Conservation (phyloP, 1,140 invertebrate species). For the Drosophila chauvacae region DNA sequence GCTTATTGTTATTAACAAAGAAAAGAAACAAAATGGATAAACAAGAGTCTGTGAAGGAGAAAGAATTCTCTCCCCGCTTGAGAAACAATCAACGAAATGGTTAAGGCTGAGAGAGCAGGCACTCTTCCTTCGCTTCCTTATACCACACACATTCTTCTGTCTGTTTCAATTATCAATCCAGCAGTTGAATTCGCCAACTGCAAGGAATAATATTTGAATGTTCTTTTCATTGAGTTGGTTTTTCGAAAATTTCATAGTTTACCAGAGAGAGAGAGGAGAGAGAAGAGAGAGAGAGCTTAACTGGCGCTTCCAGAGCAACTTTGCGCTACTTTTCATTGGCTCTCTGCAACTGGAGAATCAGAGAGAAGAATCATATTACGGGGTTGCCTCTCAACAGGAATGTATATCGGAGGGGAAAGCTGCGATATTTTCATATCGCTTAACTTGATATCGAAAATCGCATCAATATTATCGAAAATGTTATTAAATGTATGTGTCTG, state of each 20-base stretch:
- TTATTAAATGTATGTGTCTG: no score
- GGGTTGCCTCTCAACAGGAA: background rate
- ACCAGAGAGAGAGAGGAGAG: background rate
- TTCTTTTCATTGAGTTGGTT: background rate
- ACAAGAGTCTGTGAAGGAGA: background rate
- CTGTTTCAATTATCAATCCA: slow-evolving; percentile 8
- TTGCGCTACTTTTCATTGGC: slow-evolving; percentile 1
- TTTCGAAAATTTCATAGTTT: slow-evolving; percentile 5
- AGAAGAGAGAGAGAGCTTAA: background rate
- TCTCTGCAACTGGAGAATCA: slow-evolving; percentile 19
- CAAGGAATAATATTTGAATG: slow-evolving; percentile 34
- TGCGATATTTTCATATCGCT: background rate
- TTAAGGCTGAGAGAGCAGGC: slow-evolving; percentile 9
- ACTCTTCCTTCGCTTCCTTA: slow-evolving; percentile 6
- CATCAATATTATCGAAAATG: background rate
- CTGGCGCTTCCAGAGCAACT: background rate
- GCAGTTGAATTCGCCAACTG: slow-evolving; percentile 35
- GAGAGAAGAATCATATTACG: slow-evolving; percentile 4
- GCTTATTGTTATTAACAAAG: background rate
- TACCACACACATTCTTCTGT: no score
- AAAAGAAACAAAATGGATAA: background rate
- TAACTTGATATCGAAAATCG: background rate
- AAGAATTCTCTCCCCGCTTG: background rate
- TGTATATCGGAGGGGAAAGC: background rate
- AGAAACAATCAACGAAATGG: slow-evolving; percentile 6